A percentile compares a stretch with the other conserved stretches of the same genome.
These are phyloP conservation scores for Hoplodrina blanda DNA, from an alignment of 2,888 invertebrate species.

Conservation along the genomic window DNA sequence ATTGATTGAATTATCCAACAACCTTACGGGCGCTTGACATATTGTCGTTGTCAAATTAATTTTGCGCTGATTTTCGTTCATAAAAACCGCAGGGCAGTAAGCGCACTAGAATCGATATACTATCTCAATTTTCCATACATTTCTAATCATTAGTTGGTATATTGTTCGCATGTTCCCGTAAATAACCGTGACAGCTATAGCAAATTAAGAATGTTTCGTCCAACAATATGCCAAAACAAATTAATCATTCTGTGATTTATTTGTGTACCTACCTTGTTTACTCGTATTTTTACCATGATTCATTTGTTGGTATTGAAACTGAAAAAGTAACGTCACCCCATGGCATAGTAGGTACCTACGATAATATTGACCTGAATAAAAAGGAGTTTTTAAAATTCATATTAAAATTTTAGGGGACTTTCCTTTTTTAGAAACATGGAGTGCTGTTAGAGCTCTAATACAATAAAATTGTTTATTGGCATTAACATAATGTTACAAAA, in stretches of 20 bases:
- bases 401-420: no score
- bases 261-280: constrained; percentile 41
- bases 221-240: constrained; percentile 46
- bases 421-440: no score
- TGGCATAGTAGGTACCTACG: background rate
- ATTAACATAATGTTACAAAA: no score
- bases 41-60: no score
- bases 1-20: no score
- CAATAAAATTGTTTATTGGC: no score
- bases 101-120: background rate
- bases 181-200: constrained; percentile 31
- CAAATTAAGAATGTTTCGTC: constrained; percentile 38
- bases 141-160: constrained; percentile 23
- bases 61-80: background rate
- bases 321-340: background rate
- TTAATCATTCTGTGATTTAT: constrained; percentile 50
- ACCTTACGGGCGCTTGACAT: no score
- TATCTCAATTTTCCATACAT: constrained; percentile 11
- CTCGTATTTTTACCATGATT: constrained; percentile 29
- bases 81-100: background rate
- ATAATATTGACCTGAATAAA: no score
- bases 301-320: constrained; percentile 23
- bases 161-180: constrained; percentile 25
- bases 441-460: no score
- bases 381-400: no score